Evolutionary conservation across 2,888 invertebrate species (phyloP), one percentile per base, ranked within the genome.

Genomic region (Lasioglossum villosulum): DNA sequence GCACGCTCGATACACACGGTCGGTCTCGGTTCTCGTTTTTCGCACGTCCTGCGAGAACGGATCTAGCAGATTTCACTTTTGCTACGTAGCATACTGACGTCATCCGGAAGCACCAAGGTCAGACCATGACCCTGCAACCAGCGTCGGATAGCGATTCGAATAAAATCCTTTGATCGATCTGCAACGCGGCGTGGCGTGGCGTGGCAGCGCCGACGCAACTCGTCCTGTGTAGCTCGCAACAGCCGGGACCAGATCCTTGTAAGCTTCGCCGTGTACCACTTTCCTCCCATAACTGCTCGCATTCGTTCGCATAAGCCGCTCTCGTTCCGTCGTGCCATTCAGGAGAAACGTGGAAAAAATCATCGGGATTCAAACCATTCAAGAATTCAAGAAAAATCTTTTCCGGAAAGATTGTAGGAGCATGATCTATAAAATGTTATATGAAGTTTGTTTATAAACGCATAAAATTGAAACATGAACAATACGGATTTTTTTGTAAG

Each of bases 151-250:
- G 78, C 70, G 78, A 84, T 90, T 79, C 88, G 88, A 90, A 91
- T 75, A 80, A 90, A 91, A 91, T 90, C 81, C 75, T 71, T 87
- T 90, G 88, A 90, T 90, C 90, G 90, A 90, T 90, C 86, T 82
- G 76, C 78, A 66, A 71, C 52, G 23, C 90, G 59, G 27, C n/a
- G 78, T 52, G 75, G 77, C 76, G 90, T 91, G 59, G 73, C 30
- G 90, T 66, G 72, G 72, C 76, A 76, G 90, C 90, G 90, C 90
- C 91, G 91, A 90, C 91, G 91, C 91, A 85, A 74, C 45, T 82
- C 80, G 77, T 63, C 74, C 80, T 27, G 30, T 30, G 27, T 34
- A 14, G 48, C n/a, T 71, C 73, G 56, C 70, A 39, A 68, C 37
- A 71, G 19, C 75, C 78, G 27, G 42, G 71, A 45, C 42, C 68